phyloP scores from a whole-genome alignment of 2,113 vertebrate genomes.

The Felis catus region F.catus_Fca126_mat1.0 CM031428.1:34510501-34511000 shows the following conservation, averaged over 20 bases:
- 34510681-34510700: neutral
- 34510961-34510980: neutral
- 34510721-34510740: neutral
- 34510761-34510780: neutral
- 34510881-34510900: neutral
- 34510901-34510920: neutral
- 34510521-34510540: neutral
- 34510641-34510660: neutral
- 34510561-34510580: neutral
- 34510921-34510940: neutral
- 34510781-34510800: neutral
- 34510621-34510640: neutral
- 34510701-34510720: neutral
- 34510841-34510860: no score
- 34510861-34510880: neutral
- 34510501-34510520: neutral
- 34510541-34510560: neutral
- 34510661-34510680: neutral
- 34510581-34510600: fast-evolving
- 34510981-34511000: neutral
- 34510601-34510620: no score
- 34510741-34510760: neutral
- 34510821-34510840: neutral
- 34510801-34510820: neutral
- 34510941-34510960: neutral